Percentiles rank a stretch among this genome's conserved stretches.
Conservation (phyloP, 2,113 vertebrate species). For the Eptesicus fuscus region DNA sequence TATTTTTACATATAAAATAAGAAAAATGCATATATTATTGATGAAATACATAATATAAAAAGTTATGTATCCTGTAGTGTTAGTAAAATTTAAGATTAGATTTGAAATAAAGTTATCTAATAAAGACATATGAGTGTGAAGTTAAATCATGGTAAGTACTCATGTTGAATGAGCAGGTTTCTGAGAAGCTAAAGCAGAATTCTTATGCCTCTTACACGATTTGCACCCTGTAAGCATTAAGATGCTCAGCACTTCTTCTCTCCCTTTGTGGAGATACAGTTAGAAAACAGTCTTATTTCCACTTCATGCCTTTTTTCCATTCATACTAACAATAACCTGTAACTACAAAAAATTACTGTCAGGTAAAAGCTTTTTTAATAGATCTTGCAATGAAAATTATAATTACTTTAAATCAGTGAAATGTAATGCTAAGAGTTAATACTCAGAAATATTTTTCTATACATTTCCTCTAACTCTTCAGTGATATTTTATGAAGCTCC, state of each 20-base stretch:
- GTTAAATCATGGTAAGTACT: neutral
- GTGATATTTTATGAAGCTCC: constrained; percentile 40
- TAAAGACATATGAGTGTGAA: neutral
- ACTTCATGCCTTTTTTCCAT: constrained; percentile 29
- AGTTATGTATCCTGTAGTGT: neutral
- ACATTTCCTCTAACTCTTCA: constrained; percentile 4
- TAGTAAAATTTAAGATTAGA: neutral
- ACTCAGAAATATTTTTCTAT: constrained; percentile 46
- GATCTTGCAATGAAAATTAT: constrained; percentile 61
- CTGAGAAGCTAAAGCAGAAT: neutral
- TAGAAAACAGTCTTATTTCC: constrained; percentile 26
- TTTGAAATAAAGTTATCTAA: neutral
- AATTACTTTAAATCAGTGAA: constrained; percentile 61
- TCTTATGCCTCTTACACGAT: neutral
- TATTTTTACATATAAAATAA: neutral
- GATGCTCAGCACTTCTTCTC: neutral
- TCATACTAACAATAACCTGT: constrained; percentile 56
- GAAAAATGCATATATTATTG: neutral
- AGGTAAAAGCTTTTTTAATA: constrained; percentile 69
- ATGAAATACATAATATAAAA: neutral
- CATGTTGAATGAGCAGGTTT: neutral
- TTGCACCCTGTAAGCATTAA: neutral
- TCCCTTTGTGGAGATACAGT: neutral
- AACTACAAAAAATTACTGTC: constrained; percentile 61
- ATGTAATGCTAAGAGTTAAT: constrained; percentile 40